Evolutionary conservation across 2,888 invertebrate species (phyloP).

Genomic region (Rutpela maculata): DNA sequence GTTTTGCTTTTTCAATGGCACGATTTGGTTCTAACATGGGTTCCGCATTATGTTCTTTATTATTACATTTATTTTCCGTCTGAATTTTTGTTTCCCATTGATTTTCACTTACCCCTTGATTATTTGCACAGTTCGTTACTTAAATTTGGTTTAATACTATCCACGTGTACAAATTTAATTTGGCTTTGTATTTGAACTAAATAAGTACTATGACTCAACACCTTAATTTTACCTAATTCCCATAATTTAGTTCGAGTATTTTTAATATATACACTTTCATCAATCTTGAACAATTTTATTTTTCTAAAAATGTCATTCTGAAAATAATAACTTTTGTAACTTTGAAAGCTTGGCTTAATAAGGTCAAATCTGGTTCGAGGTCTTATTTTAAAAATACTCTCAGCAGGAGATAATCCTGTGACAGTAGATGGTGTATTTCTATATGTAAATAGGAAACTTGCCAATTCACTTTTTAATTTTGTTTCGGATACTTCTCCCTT

Average conservation of each 20-base stretch:
- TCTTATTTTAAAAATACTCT: constrained; percentile 37
- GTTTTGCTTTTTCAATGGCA: too few relatives aligned
- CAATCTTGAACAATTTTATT: background rate
- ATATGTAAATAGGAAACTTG: constrained; percentile 2
- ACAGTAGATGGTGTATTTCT: constrained; percentile 42
- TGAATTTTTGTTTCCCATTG: too few relatives aligned
- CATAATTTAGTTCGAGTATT: constrained; percentile 32
- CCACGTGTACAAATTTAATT: constrained; percentile 31
- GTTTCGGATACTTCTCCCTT: too few relatives aligned
- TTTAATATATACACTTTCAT: constrained; percentile 38
- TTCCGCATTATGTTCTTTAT: too few relatives aligned
- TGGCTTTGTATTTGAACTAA: constrained; percentile 19
- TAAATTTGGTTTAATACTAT: constrained; percentile 13
- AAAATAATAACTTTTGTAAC: background rate
- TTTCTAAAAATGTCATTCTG: constrained; percentile 11
- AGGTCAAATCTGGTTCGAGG: constrained; percentile 46
- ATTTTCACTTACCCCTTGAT: too few relatives aligned
- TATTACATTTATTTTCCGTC: too few relatives aligned
- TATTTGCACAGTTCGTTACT: background rate
- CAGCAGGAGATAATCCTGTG: constrained; percentile 38
- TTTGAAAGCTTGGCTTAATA: constrained; percentile 35
- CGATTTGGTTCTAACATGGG: too few relatives aligned
- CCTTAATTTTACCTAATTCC: constrained; percentile 31
- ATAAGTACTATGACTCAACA: constrained; percentile 36
- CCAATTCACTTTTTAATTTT: too few relatives aligned